Conservation (phyloP, 2,888 invertebrate genomes). For the Orchestes rusci region DNA sequence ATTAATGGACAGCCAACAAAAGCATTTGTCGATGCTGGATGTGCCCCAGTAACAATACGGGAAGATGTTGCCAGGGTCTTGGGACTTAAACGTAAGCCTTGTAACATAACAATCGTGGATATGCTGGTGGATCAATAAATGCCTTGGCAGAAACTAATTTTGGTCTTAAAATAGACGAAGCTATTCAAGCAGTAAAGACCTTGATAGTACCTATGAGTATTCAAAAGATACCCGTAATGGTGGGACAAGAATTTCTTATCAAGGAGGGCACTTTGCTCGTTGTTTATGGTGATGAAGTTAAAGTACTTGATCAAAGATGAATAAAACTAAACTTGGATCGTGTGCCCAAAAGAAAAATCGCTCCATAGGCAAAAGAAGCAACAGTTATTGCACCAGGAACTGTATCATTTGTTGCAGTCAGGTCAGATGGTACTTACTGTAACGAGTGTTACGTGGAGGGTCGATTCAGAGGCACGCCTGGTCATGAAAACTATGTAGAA, state of each 20-base stretch:
- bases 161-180: too few species aligned
- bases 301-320: too few species aligned
- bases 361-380: not conserved
- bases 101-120: too few species aligned
- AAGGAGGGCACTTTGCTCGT: not conserved
- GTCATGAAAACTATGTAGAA: not conserved
- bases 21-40: too few species aligned
- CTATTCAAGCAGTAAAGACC: too few species aligned
- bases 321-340: too few species aligned
- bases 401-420: not conserved
- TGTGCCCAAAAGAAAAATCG: not conserved
- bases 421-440: not conserved
- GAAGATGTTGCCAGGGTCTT: too few species aligned
- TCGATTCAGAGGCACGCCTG: not conserved
- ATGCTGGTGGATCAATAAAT: too few species aligned
- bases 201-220: not conserved
- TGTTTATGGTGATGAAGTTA: not conserved
- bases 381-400: not conserved
- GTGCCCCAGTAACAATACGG: too few species aligned
- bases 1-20: too few species aligned
- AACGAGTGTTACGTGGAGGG: not conserved
- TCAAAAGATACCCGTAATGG: not conserved
- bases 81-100: too few species aligned
- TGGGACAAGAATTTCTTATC: not conserved
- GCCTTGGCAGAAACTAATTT: too few species aligned